Evolutionary conservation across 1,140 invertebrate species (phyloP).

Genomic region (Tribolium castaneum): DNA sequence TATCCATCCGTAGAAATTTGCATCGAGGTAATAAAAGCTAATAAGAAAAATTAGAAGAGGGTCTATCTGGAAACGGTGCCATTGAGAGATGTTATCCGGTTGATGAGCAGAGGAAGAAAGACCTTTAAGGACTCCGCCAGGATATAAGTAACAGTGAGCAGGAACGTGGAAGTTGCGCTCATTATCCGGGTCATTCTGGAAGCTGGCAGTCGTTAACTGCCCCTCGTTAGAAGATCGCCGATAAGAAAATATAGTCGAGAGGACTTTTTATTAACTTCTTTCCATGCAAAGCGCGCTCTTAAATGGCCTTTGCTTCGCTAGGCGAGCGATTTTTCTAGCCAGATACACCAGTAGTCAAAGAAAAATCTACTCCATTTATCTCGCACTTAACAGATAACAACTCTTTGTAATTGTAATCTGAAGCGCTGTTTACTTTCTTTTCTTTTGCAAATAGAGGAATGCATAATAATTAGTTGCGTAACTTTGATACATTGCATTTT

Average conservation of each 20-base stretch:
- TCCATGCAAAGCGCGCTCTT: constrained; percentile 35
- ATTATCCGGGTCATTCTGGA: constrained; percentile 50
- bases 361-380: background rate
- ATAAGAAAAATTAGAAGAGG: constrained; percentile 43
- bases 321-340: background rate
- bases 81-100: constrained; percentile 48
- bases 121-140: constrained; percentile 49
- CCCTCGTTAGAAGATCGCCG: constrained; percentile 49
- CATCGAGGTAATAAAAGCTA: constrained; percentile 35
- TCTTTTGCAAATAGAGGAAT: too few relatives aligned
- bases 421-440: too few relatives aligned
- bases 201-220: constrained; percentile 48
- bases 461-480: background rate
- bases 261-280: constrained; percentile 48
- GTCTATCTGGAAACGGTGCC: constrained; percentile 37
- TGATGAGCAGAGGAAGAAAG: constrained; percentile 49
- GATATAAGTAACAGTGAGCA: constrained; percentile 48
- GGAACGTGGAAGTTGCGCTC: constrained; percentile 45
- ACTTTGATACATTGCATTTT: background rate
- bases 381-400: too few relatives aligned
- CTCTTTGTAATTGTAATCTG: too few relatives aligned
- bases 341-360: background rate
- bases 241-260: constrained; percentile 47
- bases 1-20: background rate
- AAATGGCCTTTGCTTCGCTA: constrained; percentile 13